Conservation (phyloP, 2,888 invertebrate genomes). For the Drosophila melanosoma region DNA sequence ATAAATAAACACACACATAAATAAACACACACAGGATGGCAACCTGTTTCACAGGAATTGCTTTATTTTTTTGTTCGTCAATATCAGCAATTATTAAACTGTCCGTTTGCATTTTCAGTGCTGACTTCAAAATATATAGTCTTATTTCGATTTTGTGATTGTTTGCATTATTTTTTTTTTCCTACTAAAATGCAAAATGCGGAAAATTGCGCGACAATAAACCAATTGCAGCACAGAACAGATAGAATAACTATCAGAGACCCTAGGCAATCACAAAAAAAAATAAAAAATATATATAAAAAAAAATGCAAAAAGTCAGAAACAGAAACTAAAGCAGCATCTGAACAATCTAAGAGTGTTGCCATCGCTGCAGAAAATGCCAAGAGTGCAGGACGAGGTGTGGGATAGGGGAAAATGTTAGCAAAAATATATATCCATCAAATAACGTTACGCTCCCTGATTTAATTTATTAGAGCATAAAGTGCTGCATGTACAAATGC, state of each 20-base stretch:
- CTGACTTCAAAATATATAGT: not conserved
- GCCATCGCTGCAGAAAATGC: slow-evolving; percentile 5
- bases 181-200: slow-evolving; percentile 68
- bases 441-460: slow-evolving; percentile 83
- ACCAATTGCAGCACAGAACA: slow-evolving; percentile 55
- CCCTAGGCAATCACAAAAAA: slow-evolving; percentile 22
- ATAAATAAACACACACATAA: not conserved
- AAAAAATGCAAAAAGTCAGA: slow-evolving; percentile 7
- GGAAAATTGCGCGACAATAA: slow-evolving; percentile 76
- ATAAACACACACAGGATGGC: not conserved
- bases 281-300: slow-evolving; percentile 5
- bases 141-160: not conserved
- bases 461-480: slow-evolving; percentile 84
- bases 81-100: slow-evolving; percentile 69
- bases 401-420: slow-evolving; percentile 43
- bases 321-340: slow-evolving; percentile 16
- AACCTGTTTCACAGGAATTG: slow-evolving; percentile 4
- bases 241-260: slow-evolving; percentile 64
- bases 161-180: slow-evolving; percentile 20
- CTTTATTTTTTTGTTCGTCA: slow-evolving; percentile 40
- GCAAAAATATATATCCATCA: slow-evolving; percentile 81
- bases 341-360: slow-evolving; percentile 34
- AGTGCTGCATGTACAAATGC: slow-evolving; percentile 67
- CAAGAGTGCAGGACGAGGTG: not conserved
- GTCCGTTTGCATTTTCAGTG: slow-evolving; percentile 62